Evolutionary conservation across 2,797 vertebrate genomes (phyloP).

Genomic region (Anas flavirostris): DNA sequence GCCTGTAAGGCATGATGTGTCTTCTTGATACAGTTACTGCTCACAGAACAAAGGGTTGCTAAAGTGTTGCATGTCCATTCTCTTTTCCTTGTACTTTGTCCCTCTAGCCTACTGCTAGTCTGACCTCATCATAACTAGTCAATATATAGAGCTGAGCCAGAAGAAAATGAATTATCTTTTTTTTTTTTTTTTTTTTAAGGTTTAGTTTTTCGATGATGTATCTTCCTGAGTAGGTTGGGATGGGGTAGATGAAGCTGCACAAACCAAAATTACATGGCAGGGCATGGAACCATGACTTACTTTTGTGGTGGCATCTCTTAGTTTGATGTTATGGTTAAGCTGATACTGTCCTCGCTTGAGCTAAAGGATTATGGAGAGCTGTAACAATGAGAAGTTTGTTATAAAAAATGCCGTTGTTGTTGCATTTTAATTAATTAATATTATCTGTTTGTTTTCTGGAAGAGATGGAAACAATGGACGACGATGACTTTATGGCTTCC

Average conservation of each 20-base stretch:
- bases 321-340: not conserved
- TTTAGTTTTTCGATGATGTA: not conserved
- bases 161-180: not conserved
- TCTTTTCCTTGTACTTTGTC: not conserved
- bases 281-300: rapidly evolving
- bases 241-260: not conserved
- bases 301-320: not conserved
- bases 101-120: not conserved
- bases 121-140: not conserved
- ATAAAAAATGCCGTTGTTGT: not conserved
- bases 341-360: not conserved
- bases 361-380: not conserved
- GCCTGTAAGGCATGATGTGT: not conserved
- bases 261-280: not conserved
- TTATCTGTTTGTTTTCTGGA: not conserved
- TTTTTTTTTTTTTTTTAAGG: not conserved
- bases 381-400: not conserved
- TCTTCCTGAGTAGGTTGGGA: not conserved
- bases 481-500: slow-evolving; percentile 80
- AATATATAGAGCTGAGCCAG: not conserved
- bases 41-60: not conserved
- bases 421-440: not conserved
- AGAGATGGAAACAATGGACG: slow-evolving; percentile 81
- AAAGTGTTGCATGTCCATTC: not conserved
- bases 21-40: not conserved